Percentiles rank a stretch among this genome's conserved stretches.
phyloP scores from a whole-genome alignment of 1,140 invertebrate species.

The Sycophila sp. region DNA sequence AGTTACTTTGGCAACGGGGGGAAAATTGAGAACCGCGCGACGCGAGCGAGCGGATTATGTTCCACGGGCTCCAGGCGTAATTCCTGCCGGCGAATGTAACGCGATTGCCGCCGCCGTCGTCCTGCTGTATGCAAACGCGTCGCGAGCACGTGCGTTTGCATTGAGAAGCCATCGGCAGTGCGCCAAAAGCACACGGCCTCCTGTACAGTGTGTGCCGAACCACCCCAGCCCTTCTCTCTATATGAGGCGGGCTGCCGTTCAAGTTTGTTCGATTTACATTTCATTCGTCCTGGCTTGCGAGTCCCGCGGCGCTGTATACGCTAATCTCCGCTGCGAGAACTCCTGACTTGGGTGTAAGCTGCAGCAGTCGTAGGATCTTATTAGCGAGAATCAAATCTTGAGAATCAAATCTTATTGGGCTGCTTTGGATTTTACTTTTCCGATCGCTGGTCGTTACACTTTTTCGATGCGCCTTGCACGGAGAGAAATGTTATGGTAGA shows the following conservation, averaged over 20 bases:
- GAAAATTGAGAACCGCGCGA: constrained; percentile 9
- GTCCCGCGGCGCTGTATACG: no score
- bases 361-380: no score
- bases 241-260: neutral
- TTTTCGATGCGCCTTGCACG: no score
- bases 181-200: neutral
- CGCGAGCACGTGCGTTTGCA: constrained; percentile 3
- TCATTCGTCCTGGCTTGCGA: no score
- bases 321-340: no score
- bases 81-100: constrained; percentile 2
- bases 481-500: no score
- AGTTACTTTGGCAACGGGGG: neutral
- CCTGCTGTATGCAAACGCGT: neutral
- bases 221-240: neutral
- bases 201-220: neutral
- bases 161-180: constrained; percentile 11
- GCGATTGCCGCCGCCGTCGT: neutral
- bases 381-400: no score
- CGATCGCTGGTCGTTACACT: no score
- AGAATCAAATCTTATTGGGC: no score
- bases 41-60: constrained; percentile 1
- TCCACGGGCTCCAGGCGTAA: neutral
- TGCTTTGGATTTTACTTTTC: no score
- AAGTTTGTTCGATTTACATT: neutral
- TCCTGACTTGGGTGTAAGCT: no score